These are phyloP conservation scores for Trididemnum nubilum DNA, from an alignment of 23 tunicate species.

Conservation along the genomic window DNA sequence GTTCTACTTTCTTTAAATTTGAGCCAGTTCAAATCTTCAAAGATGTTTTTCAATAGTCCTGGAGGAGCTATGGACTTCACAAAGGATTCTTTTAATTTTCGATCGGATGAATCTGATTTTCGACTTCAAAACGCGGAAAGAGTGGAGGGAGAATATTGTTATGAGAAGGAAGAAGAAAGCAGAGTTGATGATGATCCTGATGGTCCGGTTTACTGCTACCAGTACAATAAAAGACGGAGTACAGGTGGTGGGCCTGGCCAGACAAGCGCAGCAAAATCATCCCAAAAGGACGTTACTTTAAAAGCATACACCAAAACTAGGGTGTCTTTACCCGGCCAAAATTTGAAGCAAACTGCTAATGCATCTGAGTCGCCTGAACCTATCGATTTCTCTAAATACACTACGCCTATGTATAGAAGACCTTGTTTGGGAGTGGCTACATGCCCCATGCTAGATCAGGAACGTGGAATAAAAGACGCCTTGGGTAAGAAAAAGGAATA, in stretches of 20 bases:
- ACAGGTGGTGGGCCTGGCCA: neutral
- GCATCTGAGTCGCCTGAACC: too few species aligned
- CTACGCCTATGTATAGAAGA: neutral
- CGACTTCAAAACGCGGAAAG: neutral
- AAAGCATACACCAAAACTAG: too few species aligned
- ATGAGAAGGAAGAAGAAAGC: neutral
- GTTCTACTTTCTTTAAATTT: too few species aligned
- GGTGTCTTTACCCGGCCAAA: too few species aligned
- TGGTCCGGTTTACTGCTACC: neutral
- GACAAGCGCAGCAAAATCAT: too few species aligned
- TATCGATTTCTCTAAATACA: neutral
- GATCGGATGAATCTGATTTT: neutral
- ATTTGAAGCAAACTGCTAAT: too few species aligned
- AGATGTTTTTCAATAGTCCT: slow-evolving; percentile 20
- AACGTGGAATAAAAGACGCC: neutral
- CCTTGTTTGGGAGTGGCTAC: neutral
- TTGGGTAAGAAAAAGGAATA: slow-evolving; percentile 2
- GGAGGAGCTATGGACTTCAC: slow-evolving; percentile 18
- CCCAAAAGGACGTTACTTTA: too few species aligned
- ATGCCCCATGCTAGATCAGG: neutral
- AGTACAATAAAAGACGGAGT: neutral
- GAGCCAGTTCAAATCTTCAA: too few species aligned
- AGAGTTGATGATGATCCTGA: neutral
- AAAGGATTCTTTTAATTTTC: slow-evolving; percentile 4
- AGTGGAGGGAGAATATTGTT: neutral